phyloP scores from a whole-genome alignment of 2,888 invertebrate species.

The Hemicrepidius hirtus region DNA sequence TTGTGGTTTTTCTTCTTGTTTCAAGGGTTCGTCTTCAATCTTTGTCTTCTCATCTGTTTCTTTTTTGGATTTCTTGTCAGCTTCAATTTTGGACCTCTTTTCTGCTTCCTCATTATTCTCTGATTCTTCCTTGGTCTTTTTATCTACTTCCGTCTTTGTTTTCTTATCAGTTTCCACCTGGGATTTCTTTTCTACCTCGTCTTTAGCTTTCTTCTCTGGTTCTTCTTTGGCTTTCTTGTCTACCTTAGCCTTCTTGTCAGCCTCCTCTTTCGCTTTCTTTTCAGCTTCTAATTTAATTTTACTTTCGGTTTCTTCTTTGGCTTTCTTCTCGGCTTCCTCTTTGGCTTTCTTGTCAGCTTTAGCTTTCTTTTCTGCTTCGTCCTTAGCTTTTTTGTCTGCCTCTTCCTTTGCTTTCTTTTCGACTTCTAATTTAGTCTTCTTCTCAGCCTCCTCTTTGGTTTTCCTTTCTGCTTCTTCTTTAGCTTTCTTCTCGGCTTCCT shows the following conservation, averaged over 20 bases:
- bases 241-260: conserved; percentile 69
- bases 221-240: conserved; percentile 63
- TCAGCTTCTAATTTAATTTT: conserved; percentile 23
- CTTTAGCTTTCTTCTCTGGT: conserved; percentile 60
- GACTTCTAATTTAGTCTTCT: no score
- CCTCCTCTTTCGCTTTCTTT: conserved; percentile 46
- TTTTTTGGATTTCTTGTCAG: conserved; percentile 49
- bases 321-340: no score
- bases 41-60: conserved; percentile 50
- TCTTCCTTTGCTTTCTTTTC: conserved; percentile 68
- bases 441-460: no score
- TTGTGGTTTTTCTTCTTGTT: conserved; percentile 42
- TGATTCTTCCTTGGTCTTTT: conserved; percentile 46
- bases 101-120: conserved; percentile 41
- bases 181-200: conserved; percentile 56
- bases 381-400: no score
- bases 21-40: conserved; percentile 43
- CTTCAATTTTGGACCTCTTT: conserved; percentile 58
- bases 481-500: no score
- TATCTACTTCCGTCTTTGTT: conserved; percentile 59
- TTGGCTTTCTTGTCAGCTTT: no score
- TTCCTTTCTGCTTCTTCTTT: no score
- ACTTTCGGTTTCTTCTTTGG: no score
- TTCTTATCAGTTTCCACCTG: conserved; percentile 69
- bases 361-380: no score